Percentiles rank a stretch among this genome's conserved stretches.
phyloP scores from a whole-genome alignment of 2,888 invertebrate genomes.

The Priocnemis perturbator region DNA sequence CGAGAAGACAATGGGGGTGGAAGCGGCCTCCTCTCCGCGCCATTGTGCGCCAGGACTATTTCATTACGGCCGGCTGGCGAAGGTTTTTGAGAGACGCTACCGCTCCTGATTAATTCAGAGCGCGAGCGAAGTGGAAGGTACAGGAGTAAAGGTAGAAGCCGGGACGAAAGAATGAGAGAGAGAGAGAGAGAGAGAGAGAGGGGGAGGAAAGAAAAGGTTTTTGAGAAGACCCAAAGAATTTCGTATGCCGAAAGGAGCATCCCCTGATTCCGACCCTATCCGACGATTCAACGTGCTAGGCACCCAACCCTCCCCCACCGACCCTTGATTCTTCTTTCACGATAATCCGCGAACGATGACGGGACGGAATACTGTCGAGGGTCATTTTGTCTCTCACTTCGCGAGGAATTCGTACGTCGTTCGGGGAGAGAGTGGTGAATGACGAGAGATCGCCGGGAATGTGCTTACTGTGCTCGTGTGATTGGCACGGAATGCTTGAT shows the following conservation, averaged over 20 bases:
- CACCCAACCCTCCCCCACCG: not conserved
- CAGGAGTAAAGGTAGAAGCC: not conserved
- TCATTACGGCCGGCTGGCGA: conserved; percentile 48
- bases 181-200: not conserved
- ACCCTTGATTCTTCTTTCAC: not conserved
- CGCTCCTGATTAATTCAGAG: conserved; percentile 57
- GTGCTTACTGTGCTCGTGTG: conserved; percentile 13
- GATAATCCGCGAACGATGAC: conserved; percentile 25
- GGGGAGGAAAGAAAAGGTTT: conserved; percentile 11
- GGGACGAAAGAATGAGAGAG: not conserved
- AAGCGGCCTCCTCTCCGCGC: conserved; percentile 15
- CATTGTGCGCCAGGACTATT: conserved; percentile 54
- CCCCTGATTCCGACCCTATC: conserved; percentile 15
- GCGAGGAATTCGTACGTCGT: conserved; percentile 24
- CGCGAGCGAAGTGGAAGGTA: conserved; percentile 16
- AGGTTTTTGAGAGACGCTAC: conserved; percentile 50
- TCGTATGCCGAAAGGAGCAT: conserved; percentile 21
- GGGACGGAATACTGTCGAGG: conserved; percentile 23
- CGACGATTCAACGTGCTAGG: not conserved
- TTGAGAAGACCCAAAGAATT: conserved; percentile 34
- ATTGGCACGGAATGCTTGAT: conserved; percentile 7
- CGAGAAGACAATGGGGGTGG: conserved; percentile 45
- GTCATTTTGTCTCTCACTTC: conserved; percentile 13
- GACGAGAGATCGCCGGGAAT: conserved; percentile 23
- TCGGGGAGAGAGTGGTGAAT: not conserved